A percentile compares a stretch with the other conserved stretches of the same genome.
Evolutionary conservation across 2,797 vertebrate genomes (phyloP).

Genomic region (Phrynocephalus guinanensis): DNA sequence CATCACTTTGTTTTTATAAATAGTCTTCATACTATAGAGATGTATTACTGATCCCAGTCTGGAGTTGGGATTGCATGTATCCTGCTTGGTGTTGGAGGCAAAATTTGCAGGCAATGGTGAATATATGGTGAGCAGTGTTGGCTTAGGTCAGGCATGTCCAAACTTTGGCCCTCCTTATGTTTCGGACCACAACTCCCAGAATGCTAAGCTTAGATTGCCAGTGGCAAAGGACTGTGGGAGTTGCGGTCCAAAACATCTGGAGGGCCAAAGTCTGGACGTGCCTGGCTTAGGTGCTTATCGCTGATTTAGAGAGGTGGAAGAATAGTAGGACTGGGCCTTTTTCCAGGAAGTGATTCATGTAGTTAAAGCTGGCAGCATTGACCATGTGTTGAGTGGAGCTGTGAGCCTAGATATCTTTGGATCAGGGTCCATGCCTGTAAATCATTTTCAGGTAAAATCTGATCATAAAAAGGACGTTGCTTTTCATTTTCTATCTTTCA

Average conservation of each 20-base stretch:
- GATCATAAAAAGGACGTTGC: background rate
- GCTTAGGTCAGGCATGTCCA: background rate
- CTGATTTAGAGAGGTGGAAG: background rate
- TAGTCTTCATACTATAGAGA: constrained; percentile 3
- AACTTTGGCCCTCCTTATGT: too few species aligned
- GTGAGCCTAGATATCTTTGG: background rate
- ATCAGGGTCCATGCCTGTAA: constrained; percentile 3
- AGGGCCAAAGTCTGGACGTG: too few species aligned
- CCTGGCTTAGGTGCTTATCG: background rate
- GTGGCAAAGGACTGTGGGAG: too few species aligned
- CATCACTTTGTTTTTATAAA: constrained; percentile 22
- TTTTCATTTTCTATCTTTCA: background rate
- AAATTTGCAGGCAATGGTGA: background rate
- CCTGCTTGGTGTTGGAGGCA: background rate
- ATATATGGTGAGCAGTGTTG: background rate
- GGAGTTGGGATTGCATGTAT: background rate
- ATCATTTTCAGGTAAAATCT: constrained; percentile 4
- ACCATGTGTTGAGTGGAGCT: constrained; percentile 6
- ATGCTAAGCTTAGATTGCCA: too few species aligned
- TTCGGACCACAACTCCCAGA: too few species aligned
- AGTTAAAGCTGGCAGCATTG: background rate
- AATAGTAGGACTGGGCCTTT: background rate
- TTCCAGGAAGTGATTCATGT: background rate
- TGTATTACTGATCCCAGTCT: background rate
- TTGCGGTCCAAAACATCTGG: too few species aligned